phyloP scores from a whole-genome alignment of 2,113 vertebrate genomes.

The Apteryx owenii region DNA sequence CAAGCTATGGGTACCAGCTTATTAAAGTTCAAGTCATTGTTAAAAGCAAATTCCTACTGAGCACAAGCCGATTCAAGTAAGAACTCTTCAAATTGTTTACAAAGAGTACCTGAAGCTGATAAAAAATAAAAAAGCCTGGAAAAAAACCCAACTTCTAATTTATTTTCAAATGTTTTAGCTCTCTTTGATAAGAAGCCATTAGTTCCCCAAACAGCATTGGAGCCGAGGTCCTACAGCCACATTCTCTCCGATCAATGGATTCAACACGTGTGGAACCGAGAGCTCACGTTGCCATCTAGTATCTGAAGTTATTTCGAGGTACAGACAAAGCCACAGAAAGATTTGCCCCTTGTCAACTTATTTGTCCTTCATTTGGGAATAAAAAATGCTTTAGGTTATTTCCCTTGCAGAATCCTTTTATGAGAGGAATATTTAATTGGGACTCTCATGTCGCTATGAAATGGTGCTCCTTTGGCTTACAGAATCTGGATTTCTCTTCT shows the following conservation, averaged over 20 bases:
- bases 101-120: conserved; percentile 30
- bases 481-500: not conserved
- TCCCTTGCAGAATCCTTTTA: not conserved
- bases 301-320: not conserved
- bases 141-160: conserved; percentile 24
- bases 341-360: not conserved
- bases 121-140: not conserved
- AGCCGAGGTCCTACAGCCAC: not conserved
- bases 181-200: conserved; percentile 29
- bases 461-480: not conserved
- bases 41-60: conserved; percentile 74
- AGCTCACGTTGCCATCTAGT: not conserved
- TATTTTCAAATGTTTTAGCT: conserved; percentile 57
- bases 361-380: not conserved
- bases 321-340: not conserved
- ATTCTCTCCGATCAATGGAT: not conserved
- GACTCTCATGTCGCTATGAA: not conserved
- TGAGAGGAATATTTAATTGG: not conserved
- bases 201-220: not conserved
- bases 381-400: not conserved
- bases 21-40: conserved; percentile 75
- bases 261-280: not conserved
- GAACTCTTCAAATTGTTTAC: conserved; percentile 75
- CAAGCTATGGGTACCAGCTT: conserved; percentile 62
- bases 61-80: conserved; percentile 60